Base-by-base conservation (phyloP, 2,888 invertebrate genomes). In the Cacoxenus indagator region DNA sequence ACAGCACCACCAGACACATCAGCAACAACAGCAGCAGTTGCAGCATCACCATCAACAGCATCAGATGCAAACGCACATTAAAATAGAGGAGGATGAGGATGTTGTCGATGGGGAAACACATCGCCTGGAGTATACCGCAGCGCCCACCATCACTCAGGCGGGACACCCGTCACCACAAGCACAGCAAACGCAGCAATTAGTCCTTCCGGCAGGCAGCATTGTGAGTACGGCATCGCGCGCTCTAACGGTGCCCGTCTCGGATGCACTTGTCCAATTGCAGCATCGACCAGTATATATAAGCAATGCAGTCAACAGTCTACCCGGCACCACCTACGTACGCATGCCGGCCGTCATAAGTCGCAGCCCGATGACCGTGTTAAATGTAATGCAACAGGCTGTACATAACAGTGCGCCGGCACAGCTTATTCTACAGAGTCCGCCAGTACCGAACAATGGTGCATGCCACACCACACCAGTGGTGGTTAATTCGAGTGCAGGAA, bases 221-320 rank as follows among this genome's bases (percentile, higher is more conserved):
- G 81, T 86, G 19, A 82, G 83, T 69, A 82, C 78, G 37, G 70
- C 78, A 4, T 73, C 80, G 22, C 82, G 83, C 22, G 74, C 79
- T 0, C 59, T 85, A 59, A 70, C 82, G 0, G 84, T 85, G 55
- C 84, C 86, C 11, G 84, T 85, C 6, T 77, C 82, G 31, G 85
- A 85, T 67, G 71, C 82, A 1, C 68, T 85, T 51, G 85, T 82
- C 26, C 86, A 86, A 67, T 73, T 85, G 62, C 86, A 85, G 55
- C 83, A 86, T 2, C 86, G 85, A 22, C 85, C 86, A n/a, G 86
- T 85, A 14, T 85, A 86, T 67, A 86, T 85, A 4, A 86, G 86
- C 73, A 85, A 86, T 65, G 81, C 84, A 0, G 73, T 86, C 64
- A 77, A 78, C 57, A 78, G 77, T 3, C 55, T 85, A 31, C 74